phyloP scores from a whole-genome alignment of 2,113 vertebrate species.

The Eretmochelys imbricata region DNA sequence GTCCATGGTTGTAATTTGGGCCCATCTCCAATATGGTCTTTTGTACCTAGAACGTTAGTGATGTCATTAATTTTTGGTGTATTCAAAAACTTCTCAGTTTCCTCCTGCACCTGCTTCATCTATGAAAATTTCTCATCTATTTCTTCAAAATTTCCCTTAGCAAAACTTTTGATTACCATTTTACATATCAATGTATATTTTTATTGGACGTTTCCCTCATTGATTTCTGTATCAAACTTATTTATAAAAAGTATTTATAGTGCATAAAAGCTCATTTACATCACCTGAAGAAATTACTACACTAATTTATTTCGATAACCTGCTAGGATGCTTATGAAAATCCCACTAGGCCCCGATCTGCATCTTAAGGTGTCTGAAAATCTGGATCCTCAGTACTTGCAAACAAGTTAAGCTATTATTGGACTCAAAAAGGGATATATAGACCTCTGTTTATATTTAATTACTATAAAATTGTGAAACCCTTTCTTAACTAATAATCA shows the following conservation, averaged over 20 bases:
- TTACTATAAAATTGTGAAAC: conserved; percentile 9
- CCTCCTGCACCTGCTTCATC: neutral
- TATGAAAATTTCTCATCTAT: neutral
- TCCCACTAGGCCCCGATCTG: neutral
- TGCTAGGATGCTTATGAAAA: neutral
- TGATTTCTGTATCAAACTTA: neutral
- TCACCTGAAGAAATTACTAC: neutral
- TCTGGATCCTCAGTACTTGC: neutral
- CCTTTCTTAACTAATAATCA: conserved; percentile 47
- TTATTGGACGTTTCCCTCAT: neutral
- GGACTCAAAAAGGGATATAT: neutral
- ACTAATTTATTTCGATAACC: neutral
- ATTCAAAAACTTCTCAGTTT: neutral
- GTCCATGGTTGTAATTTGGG: neutral
- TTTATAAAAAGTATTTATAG: neutral
- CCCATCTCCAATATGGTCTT: neutral
- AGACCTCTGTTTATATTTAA: neutral
- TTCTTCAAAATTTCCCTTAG: neutral
- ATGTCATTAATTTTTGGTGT: accelerated
- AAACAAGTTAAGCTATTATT: neutral
- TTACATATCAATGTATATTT: neutral
- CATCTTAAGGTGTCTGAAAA: neutral
- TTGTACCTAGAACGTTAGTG: neutral
- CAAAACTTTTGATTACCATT: neutral
- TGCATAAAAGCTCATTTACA: neutral